A percentile compares a stretch with the other conserved stretches of the same genome.
Evolutionary conservation across 2,113 vertebrate species (phyloP).

Genomic region (Eretmochelys imbricata): DNA sequence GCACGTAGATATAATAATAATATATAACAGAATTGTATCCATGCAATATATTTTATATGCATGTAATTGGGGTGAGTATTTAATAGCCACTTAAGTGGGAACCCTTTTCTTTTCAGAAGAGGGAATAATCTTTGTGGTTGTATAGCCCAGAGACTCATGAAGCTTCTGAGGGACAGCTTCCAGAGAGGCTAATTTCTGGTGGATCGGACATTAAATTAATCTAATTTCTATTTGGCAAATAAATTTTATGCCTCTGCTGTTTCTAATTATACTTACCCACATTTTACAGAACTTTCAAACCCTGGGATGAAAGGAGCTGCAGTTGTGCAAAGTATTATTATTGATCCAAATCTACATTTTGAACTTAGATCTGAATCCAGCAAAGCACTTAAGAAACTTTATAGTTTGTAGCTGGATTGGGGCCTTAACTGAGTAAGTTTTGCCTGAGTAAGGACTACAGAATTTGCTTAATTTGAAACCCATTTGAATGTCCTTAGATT

Average conservation of each 20-base stretch:
- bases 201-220: background rate
- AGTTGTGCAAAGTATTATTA: background rate
- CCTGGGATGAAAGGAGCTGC: background rate
- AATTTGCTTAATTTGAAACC: background rate
- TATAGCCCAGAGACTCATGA: background rate
- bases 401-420: background rate
- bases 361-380: background rate
- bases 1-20: background rate
- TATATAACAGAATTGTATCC: background rate
- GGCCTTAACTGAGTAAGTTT: background rate
- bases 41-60: background rate
- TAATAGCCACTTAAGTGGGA: background rate
- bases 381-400: background rate
- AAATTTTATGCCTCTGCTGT: background rate
- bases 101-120: background rate
- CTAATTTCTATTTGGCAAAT: background rate
- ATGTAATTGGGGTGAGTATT: background rate
- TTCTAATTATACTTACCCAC: background rate
- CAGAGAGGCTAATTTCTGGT: background rate
- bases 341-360: background rate
- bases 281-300: background rate
- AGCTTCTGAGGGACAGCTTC: background rate
- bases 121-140: background rate
- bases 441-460: background rate
- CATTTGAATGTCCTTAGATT: fast-evolving